These are phyloP conservation scores for Mesembrinibis cayennensis DNA, from an alignment of 2,113 vertebrate genomes.

Conservation along the genomic window DNA sequence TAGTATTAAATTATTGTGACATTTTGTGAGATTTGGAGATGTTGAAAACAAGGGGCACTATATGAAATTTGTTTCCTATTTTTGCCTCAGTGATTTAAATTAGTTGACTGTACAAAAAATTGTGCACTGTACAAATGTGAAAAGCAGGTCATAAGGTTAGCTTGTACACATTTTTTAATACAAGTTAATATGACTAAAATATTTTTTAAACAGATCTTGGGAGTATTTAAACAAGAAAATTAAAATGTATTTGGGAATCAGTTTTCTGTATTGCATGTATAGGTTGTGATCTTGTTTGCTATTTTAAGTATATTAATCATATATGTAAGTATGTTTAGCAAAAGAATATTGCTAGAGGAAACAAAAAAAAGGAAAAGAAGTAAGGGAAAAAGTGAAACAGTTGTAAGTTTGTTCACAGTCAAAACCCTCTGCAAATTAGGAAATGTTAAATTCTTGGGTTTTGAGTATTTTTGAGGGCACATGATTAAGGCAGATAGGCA, in stretches of 20 bases:
- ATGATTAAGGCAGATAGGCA: neutral
- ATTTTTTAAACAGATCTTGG: neutral
- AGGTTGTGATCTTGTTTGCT: neutral
- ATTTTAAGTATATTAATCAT: neutral
- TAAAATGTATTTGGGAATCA: neutral
- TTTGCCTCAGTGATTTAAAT: neutral
- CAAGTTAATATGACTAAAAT: neutral
- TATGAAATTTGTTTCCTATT: neutral
- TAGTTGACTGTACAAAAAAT: neutral
- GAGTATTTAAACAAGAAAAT: neutral
- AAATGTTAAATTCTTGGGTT: neutral
- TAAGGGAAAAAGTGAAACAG: neutral
- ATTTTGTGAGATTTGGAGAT: neutral
- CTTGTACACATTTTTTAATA: neutral
- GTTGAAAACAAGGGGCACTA: neutral
- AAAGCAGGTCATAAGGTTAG: neutral
- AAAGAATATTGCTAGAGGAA: neutral
- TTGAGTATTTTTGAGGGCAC: neutral
- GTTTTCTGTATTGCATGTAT: neutral
- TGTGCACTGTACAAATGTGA: neutral
- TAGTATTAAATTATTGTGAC: neutral
- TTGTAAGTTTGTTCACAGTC: neutral
- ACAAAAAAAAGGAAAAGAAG: neutral
- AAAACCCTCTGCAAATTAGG: neutral
- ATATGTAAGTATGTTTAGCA: neutral